Base-by-base conservation (phyloP, 2,888 invertebrate genomes). In the Troglohyphantes excavatus region DNA sequence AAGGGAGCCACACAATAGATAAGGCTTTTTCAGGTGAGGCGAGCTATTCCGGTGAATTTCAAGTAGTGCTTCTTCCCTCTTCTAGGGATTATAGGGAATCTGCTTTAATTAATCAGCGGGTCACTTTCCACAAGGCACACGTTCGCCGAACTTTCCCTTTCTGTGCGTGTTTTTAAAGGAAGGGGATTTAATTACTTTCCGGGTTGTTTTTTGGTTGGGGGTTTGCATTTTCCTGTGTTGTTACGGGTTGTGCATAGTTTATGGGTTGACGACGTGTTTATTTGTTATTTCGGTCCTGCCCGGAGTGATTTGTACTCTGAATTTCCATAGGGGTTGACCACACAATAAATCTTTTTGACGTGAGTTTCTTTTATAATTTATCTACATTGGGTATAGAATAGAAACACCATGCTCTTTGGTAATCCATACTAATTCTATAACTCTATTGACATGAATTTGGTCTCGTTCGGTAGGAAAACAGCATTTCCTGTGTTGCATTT, bases 11-110 rank as follows among this genome's bases (percentile, higher is more conserved):
- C n/a, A 53, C 53, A 17, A 53, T n/a, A 53, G 53, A 53, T 53
- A 53, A 53, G 53, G n/a, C 17, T 53, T 53, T 53, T 53, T 53
- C 53, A 13, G n/a, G n/a, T n/a, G 17, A 17, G n/a, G 53, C 17
- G 53, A 53, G 53, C 53, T 53, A 53, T 53, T 53, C 17, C 53
- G n/a, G 53, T 53, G 53, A 53, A 13, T 53, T 53, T n/a, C n/a
- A 53, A 53, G 53, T 53, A n/a, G 53, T 11, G 5, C 53, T 53
- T 39, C 39, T 11, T 11, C 39, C 39, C 39, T 39, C 7, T 39
- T 39, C 39, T 39, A 39, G 39, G 39, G 39, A 39, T 39, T 39
- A 39, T 7, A 13, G 13, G n/a, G 53, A 53, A n/a, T 53, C 39
- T 7, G 53, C n/a, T 53, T 53, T 53, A 53, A 53, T 53, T 53